These are phyloP conservation scores for Trypoxylus dichotomus DNA, from an alignment of 1,140 invertebrate species.

Conservation along the genomic window DNA sequence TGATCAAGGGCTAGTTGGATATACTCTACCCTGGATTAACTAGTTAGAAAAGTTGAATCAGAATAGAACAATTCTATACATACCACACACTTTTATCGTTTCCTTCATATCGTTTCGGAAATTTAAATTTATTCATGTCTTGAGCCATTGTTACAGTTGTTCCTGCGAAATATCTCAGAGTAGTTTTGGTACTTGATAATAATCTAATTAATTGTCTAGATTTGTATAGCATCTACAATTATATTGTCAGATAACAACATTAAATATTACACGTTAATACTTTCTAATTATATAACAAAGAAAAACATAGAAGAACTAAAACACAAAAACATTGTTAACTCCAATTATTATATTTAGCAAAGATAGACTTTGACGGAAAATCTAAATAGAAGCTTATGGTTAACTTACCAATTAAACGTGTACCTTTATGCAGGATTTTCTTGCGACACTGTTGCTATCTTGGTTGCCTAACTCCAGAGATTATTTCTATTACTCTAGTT, in stretches of 20 bases:
- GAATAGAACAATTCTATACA: slow-evolving; percentile 31
- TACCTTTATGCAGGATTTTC: background rate
- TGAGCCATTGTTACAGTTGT: background rate
- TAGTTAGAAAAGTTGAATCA: slow-evolving; percentile 28
- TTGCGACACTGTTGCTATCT: background rate
- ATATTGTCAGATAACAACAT: background rate
- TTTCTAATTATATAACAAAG: background rate
- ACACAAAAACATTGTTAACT: background rate
- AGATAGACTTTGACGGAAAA: background rate
- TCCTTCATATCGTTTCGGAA: slow-evolving; percentile 56
- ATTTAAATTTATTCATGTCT: slow-evolving; percentile 53
- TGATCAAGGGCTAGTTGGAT: slow-evolving; percentile 82
- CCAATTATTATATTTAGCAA: background rate
- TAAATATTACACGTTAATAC: background rate
- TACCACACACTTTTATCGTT: slow-evolving; percentile 62
- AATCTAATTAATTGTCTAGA: background rate
- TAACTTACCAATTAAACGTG: background rate
- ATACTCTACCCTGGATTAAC: slow-evolving; percentile 86
- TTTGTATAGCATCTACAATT: background rate
- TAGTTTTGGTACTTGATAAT: background rate
- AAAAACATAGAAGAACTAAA: background rate
- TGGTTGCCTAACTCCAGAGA: background rate
- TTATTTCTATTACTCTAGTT: too few relatives aligned
- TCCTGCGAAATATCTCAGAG: background rate
- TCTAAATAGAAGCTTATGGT: background rate